Base-by-base conservation (phyloP, 2,797 vertebrate genomes). In the Phataginus tetradactyla region DNA sequence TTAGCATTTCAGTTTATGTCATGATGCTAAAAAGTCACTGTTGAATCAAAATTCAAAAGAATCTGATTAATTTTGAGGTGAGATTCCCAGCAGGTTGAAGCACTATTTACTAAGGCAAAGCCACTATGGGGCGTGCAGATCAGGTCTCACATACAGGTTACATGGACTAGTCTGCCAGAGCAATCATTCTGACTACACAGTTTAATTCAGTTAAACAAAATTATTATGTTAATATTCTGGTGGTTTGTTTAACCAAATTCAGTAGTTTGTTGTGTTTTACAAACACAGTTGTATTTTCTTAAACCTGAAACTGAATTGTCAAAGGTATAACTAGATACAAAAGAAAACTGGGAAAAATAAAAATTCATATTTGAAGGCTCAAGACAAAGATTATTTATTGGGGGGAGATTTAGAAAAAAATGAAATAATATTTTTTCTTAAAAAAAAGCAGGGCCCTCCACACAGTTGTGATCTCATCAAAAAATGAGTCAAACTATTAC, bases 1-100 rank as follows among this genome's bases (percentile, higher is more conserved):
- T 87, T 96, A 92, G 51, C 37, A 95, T 55, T 75, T 95, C 37
- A 64, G 69, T 81, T 84, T 86, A 63, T 57, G 18, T 96, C 25
- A 86, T 55, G 74, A 83, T 66, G 55, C 81, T 79, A 86, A 88
- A 92, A 95, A 94, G 68, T 12, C n/a, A 74, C n/a, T 32, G 53
- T 59, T 81, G 55, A 91, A 84, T 91, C 34, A 61, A 88, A 91
- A 71, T 45, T 49, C 20, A 78, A 51, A 77, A 89, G 49, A 74
- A 75, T 74, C 42, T 91, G 61, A 75, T 77, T 92, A 53, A 83
- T 71, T 7, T 61, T 86, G 15, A 55, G 17, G 12, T 68, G 39
- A 79, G n/a, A 63, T 32, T 86, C 15, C 12, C 23, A 39, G 27
- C 13, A 92, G 18, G 23, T 12, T 34, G 23, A 96, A 78, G 7